phyloP scores from a whole-genome alignment of 2,888 invertebrate genomes.

The Seira ritae region DNA sequence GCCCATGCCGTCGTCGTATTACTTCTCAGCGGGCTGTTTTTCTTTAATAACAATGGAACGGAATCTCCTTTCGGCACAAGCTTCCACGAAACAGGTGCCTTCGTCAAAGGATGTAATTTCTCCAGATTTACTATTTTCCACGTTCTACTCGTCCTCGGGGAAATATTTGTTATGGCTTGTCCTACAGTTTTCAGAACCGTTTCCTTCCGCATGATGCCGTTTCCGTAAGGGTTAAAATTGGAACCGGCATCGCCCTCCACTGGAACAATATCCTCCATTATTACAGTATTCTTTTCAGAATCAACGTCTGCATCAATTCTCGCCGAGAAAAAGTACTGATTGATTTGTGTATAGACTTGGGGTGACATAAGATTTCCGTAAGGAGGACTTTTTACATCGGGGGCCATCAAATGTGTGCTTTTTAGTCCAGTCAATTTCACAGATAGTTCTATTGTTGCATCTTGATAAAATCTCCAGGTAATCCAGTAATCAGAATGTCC shows the following conservation, averaged over 20 bases:
- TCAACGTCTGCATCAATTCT: constrained; percentile 47
- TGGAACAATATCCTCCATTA: constrained; percentile 28
- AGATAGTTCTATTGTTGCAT: constrained; percentile 53
- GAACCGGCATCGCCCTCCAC: constrained; percentile 23
- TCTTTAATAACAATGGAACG: constrained; percentile 34
- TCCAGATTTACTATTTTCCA: constrained; percentile 40
- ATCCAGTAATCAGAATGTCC: constrained; percentile 58
- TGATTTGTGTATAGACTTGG: constrained; percentile 38
- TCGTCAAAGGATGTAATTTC: not conserved
- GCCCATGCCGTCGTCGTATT: constrained; percentile 16
- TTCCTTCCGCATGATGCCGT: constrained; percentile 28
- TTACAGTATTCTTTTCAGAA: constrained; percentile 25
- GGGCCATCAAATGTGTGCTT: constrained; percentile 39
- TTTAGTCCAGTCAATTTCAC: constrained; percentile 33
- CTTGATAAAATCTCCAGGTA: constrained; percentile 61
- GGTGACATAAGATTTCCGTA: constrained; percentile 33
- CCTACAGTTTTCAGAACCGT: constrained; percentile 23
- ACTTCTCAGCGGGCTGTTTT: constrained; percentile 32
- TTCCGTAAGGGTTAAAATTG: constrained; percentile 33
- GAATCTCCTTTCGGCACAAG: constrained; percentile 29
- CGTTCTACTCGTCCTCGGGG: constrained; percentile 15
- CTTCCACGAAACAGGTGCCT: constrained; percentile 30
- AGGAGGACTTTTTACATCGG: constrained; percentile 14
- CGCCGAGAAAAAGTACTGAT: constrained; percentile 35
- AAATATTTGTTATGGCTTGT: not conserved